Percentiles rank a stretch among this genome's conserved stretches.
Conservation (phyloP, 2,113 vertebrate genomes). For the Syngnathus typhle region DNA sequence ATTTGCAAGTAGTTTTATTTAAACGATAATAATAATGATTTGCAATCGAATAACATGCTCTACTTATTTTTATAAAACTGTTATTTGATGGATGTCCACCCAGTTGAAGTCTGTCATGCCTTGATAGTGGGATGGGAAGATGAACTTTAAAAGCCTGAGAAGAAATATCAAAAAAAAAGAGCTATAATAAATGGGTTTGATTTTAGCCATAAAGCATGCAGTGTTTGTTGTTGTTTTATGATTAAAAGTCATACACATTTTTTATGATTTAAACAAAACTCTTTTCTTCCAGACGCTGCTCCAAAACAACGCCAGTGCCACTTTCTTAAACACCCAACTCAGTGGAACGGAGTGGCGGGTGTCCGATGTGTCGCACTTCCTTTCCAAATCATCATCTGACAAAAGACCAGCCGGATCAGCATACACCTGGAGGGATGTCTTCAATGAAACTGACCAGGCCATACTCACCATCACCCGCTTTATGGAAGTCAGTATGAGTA, state of each 20-base stretch:
- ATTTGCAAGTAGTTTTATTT: background rate
- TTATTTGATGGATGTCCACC: background rate
- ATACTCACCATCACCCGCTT: slow-evolving; percentile 87
- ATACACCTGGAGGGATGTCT: slow-evolving; percentile 87
- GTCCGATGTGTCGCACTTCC: slow-evolving; percentile 76
- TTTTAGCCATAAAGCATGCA: background rate
- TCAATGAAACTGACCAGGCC: slow-evolving; percentile 87
- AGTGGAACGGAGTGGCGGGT: slow-evolving; percentile 77
- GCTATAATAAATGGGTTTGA: no score
- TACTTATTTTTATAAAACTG: background rate
- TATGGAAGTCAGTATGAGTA: slow-evolving; percentile 84
- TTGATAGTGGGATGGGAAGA: background rate
- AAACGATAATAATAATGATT: background rate
- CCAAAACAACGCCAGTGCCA: slow-evolving; percentile 75
- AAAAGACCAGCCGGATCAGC: slow-evolving; percentile 53
- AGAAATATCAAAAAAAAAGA: no score
- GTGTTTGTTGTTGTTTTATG: background rate
- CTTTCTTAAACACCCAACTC: slow-evolving; percentile 75
- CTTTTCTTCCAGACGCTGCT: slow-evolving; percentile 75
- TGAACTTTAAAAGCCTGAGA: no score
- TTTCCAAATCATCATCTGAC: slow-evolving; percentile 79
- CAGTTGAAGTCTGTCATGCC: background rate
- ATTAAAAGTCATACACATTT: background rate
- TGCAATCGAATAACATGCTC: background rate
- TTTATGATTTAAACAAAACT: background rate